Base-by-base conservation (phyloP, 2,888 invertebrate species). In the Ormyrus rosae region DNA sequence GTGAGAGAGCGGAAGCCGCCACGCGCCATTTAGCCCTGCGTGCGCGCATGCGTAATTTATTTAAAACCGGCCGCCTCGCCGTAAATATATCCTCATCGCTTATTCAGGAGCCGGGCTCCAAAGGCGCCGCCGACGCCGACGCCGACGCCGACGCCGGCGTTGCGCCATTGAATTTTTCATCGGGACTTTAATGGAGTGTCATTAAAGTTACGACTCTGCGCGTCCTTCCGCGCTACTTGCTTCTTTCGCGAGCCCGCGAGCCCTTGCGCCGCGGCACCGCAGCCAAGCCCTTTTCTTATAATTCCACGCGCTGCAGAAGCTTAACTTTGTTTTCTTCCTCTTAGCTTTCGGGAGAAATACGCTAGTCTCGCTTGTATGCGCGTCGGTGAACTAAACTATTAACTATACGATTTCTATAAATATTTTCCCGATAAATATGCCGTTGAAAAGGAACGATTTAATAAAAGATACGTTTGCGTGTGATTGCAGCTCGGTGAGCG, bases 11-110 rank as follows among this genome's bases (percentile, higher is more conserved):
- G 86, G 19, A 19, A 19, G 19, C 19, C 85, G 86, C 85, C 86
- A 89, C 90, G 89, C 90, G 88, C 90, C 90, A 90, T 90, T 89
- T 89, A 90, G 87, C 87, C 85, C 83, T 84, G 81, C 82, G 83
- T 74, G 81, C 67, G 78, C 82, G 82, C 83, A 55, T 72, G 72
- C 78, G 78, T 76, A 70, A 82, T 80, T 81, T 85, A 90, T 90
- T 90, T 90, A 90, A 90, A 90, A 90, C 88, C 87, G 87, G 88
- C 19, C 88, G 87, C 65, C 7, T 56, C 51, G 34, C 88, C 90
- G 89, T 90, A 90, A 90, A 90, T 90, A 90, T 89, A 90, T 89
- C 89, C 89, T 87, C 87, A 88, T 90, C 86, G 89, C 88, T 90
- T 90, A 90, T 90, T 90, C 90, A 90, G 84, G 80, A 84, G 85